Evolutionary conservation across 2,888 invertebrate species (phyloP).

Genomic region (Psylliodes chrysocephalus): DNA sequence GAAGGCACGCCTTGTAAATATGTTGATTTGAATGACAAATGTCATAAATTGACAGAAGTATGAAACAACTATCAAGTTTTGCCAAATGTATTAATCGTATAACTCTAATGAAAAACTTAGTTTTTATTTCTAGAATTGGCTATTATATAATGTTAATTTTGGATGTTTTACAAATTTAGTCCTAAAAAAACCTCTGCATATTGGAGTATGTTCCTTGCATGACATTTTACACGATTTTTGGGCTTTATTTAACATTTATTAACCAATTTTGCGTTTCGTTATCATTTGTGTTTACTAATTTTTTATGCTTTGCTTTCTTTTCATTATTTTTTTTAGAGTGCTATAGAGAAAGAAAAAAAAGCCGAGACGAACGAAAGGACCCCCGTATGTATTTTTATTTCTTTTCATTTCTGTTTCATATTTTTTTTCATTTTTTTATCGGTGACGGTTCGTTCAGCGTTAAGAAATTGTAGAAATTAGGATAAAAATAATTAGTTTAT

Average conservation of each 20-base stretch:
- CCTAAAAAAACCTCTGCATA: neutral
- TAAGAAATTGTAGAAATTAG: neutral
- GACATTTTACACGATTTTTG: neutral
- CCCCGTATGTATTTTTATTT: constrained; percentile 75
- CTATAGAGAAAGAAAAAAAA: constrained; percentile 42
- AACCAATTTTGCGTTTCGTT: constrained; percentile 39
- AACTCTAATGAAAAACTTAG: no score
- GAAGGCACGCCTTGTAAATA: no score
- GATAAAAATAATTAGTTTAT: no score
- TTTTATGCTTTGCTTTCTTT: constrained; percentile 62
- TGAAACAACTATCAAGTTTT: no score
- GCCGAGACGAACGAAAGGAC: constrained; percentile 72
- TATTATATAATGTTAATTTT: no score
- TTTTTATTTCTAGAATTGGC: no score
- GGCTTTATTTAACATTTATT: constrained; percentile 15
- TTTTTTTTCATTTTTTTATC: constrained; percentile 11
- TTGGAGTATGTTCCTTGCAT: neutral
- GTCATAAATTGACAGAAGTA: no score
- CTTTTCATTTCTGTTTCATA: constrained; percentile 45
- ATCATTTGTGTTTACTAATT: constrained; percentile 46
- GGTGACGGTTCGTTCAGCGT: constrained; percentile 4
- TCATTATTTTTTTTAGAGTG: constrained; percentile 52
- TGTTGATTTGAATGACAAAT: no score
- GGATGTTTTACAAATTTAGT: neutral
- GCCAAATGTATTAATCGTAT: no score